These are phyloP conservation scores for Hirtodrosophila cameraria DNA, from an alignment of 2,888 invertebrate genomes.

Conservation along the genomic window DNA sequence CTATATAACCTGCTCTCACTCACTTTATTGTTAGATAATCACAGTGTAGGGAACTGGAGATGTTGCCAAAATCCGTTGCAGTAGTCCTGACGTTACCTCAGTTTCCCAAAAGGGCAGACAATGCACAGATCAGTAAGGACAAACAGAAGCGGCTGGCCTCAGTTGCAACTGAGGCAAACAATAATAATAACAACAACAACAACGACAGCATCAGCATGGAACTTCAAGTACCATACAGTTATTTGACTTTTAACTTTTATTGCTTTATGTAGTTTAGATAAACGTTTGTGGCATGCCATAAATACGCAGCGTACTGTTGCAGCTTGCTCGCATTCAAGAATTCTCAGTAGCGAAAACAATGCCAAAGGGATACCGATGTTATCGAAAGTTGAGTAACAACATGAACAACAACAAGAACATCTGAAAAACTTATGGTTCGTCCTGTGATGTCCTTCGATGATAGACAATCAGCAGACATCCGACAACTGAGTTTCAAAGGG, in stretches of 20 bases:
- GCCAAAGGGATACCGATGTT: constrained; percentile 51
- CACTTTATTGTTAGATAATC: too few relatives aligned
- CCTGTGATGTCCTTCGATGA: constrained; percentile 68
- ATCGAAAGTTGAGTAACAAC: constrained; percentile 35
- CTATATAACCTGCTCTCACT: background rate
- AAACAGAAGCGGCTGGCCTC: constrained; percentile 16
- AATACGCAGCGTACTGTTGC: constrained; percentile 60
- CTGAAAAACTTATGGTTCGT: constrained; percentile 35
- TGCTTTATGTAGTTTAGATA: constrained; percentile 80
- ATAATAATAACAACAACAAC: constrained; percentile 19
- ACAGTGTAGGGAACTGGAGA: constrained; percentile 3
- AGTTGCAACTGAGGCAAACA: constrained; percentile 31
- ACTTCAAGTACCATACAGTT: constrained; percentile 64
- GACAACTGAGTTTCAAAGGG: background rate
- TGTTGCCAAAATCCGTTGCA: constrained; percentile 31
- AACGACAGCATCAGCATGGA: constrained; percentile 33
- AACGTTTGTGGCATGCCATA: constrained; percentile 80
- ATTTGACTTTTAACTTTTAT: constrained; percentile 79
- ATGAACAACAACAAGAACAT: background rate
- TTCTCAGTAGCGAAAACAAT: constrained; percentile 36
- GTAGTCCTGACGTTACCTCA: constrained; percentile 24
- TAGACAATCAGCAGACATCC: constrained; percentile 64
- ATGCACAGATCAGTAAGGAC: constrained; percentile 17
- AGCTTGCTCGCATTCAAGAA: constrained; percentile 39
- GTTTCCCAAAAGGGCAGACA: constrained; percentile 41